Conservation (phyloP, 2,113 vertebrate species). For the Scortum barcoo region DNA sequence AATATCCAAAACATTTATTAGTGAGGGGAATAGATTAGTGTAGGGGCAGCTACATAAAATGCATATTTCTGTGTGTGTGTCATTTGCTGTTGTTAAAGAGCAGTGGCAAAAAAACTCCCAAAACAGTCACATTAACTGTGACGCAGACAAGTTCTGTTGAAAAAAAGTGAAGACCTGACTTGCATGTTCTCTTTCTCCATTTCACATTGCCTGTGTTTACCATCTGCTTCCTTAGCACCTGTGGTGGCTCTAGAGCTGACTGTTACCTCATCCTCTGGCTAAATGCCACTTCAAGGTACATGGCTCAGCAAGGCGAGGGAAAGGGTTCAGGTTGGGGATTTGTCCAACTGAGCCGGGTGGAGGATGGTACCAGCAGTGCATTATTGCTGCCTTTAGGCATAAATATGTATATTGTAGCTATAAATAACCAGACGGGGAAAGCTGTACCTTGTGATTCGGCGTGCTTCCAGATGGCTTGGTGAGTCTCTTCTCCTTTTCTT, state of each 20-base stretch:
- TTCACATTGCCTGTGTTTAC: slow-evolving; percentile 16
- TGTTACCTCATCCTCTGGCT: slow-evolving; percentile 51
- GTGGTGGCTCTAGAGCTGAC: slow-evolving; percentile 34
- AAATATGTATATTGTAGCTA: slow-evolving; percentile 12
- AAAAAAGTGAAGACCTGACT: not conserved
- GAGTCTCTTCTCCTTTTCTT: slow-evolving; percentile 96
- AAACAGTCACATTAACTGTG: not conserved
- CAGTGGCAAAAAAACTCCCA: not conserved
- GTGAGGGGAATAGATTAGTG: not conserved
- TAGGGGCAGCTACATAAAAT: not conserved
- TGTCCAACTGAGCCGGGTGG: slow-evolving; percentile 13
- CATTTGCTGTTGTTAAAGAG: not conserved
- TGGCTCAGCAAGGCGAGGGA: slow-evolving; percentile 30
- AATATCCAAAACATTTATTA: not conserved
- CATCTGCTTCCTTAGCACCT: slow-evolving; percentile 52
- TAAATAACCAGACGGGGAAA: slow-evolving; percentile 17
- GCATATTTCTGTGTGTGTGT: not conserved
- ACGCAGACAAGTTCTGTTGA: not conserved
- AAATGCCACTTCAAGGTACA: slow-evolving; percentile 36
- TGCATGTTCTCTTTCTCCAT: slow-evolving; percentile 21
- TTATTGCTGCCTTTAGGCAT: slow-evolving; percentile 20
- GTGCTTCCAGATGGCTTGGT: slow-evolving; percentile 96
- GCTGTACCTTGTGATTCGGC: slow-evolving; percentile 94
- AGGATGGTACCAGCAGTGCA: slow-evolving; percentile 17
- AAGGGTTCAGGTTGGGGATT: slow-evolving; percentile 19